These are phyloP conservation scores for Potorous gilbertii DNA, from an alignment of 2,797 vertebrate species.

Conservation along the genomic window DNA sequence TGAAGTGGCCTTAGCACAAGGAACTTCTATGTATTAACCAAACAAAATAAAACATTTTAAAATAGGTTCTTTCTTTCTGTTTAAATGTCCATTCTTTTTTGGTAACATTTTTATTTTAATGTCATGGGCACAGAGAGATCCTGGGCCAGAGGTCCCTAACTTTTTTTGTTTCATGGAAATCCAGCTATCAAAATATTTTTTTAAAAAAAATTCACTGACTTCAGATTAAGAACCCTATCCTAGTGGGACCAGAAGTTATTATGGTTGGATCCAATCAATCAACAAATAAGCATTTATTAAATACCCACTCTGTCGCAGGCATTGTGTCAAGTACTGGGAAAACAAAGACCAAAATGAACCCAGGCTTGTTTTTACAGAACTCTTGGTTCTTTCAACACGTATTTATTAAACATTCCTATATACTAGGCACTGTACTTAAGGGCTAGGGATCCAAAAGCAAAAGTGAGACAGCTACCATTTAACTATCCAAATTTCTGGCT, in stretches of 20 bases:
- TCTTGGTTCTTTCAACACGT: conserved; percentile 8
- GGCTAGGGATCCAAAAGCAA: not conserved
- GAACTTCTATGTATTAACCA: not conserved
- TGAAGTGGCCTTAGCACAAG: not conserved
- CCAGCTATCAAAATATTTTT: not conserved
- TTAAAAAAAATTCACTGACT: not conserved
- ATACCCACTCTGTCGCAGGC: not conserved
- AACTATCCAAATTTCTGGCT: not conserved
- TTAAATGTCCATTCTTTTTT: not conserved
- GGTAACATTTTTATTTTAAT: not conserved
- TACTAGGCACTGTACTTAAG: not conserved
- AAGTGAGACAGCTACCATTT: not conserved
- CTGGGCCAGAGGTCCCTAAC: not conserved
- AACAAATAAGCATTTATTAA: not conserved
- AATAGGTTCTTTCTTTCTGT: not conserved
- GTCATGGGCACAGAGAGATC: not conserved
- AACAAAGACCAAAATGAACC: not conserved
- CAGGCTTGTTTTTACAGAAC: not conserved
- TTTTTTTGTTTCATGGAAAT: not conserved
- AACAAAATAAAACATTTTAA: not conserved
- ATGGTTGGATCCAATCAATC: not conserved
- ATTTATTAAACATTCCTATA: not conserved
- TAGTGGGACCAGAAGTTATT: not conserved
- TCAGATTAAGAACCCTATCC: not conserved
- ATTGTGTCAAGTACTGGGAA: not conserved